These are phyloP conservation scores for Noctua comes DNA, from an alignment of 2,888 invertebrate genomes.

Conservation along the genomic window DNA sequence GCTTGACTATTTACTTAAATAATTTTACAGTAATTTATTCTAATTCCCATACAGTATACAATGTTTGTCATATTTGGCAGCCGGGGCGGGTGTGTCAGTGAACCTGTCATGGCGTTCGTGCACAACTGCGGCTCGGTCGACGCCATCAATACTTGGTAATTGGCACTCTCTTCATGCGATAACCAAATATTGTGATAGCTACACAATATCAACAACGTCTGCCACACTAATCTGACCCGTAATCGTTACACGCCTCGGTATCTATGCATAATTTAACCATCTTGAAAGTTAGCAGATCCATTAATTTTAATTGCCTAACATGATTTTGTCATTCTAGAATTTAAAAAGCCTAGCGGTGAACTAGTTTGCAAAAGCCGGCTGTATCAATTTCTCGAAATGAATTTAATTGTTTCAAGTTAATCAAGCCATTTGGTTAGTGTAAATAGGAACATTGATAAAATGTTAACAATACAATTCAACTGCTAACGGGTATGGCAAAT, in stretches of 20 bases:
- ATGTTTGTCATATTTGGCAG: slow-evolving; percentile 75
- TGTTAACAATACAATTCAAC: slow-evolving; percentile 71
- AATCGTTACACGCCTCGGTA: slow-evolving; percentile 8
- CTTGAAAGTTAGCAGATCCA: slow-evolving; percentile 19
- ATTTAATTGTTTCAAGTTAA: slow-evolving; percentile 28
- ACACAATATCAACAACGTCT: slow-evolving; percentile 50
- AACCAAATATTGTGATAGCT: slow-evolving; percentile 59
- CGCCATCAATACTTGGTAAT: slow-evolving; percentile 72
- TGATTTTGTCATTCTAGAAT: slow-evolving; percentile 27
- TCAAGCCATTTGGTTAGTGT: slow-evolving; percentile 31
- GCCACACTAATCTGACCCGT: slow-evolving; percentile 27
- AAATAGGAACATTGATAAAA: slow-evolving; percentile 47
- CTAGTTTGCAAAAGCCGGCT: slow-evolving; percentile 35
- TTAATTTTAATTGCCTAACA: slow-evolving; percentile 21
- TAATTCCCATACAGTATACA: slow-evolving; percentile 19
- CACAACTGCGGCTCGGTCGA: slow-evolving; percentile 36
- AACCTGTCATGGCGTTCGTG: slow-evolving; percentile 72
- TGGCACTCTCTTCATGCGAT: slow-evolving; percentile 64
- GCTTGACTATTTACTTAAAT: neutral
- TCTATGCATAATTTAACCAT: slow-evolving; percentile 25
- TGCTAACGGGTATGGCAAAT: slow-evolving; percentile 76
- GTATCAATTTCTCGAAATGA: slow-evolving; percentile 26
- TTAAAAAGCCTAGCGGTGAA: slow-evolving; percentile 8
- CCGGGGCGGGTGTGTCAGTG: slow-evolving; percentile 75
- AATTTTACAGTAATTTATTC: slow-evolving; percentile 33